Evolutionary conservation across 2,797 vertebrate species (phyloP), one percentile per base, ranked within the genome.

Genomic region (Peromyscus attwateri): DNA sequence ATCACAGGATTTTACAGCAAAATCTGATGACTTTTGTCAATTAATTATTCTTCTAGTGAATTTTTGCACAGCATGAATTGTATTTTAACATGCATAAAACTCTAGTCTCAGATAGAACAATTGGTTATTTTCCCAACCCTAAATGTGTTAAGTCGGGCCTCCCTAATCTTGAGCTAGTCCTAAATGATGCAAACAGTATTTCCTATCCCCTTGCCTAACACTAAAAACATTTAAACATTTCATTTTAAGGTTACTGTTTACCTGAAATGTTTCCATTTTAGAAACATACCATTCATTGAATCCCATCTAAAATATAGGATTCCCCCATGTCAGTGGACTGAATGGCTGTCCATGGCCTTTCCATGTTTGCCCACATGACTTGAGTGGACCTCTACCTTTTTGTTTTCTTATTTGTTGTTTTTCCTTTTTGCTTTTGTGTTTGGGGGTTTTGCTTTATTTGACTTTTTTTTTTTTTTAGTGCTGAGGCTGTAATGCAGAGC

Each of bases 181-280:
- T 96, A 92, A 94, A 73, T 85, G 89, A 93, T 88, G 52, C 16
- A 1, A 52, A 17, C 5, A 76, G 11, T 55, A 25, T 82, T 88
- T 96, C 16, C 62, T 43, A 93, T 73, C n/a, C 9, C 55, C 68
- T 93, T 77, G 60, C 14, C 40, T 85, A 89, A 87, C 8, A 88
- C 80, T 91, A 77, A 97, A 94, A 95, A 31, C 21, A n/a, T 85
- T 85, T 49, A 88, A 62, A 11, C n/a, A 23, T 66, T 73, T 79
- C 21, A 70, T 77, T 93, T 70, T 87, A 79, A 62, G 6, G 37
- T 62, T 57, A n/a, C 55, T 31, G 17, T 80, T 82, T 87, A 9
- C 21, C 70, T 85, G 52, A 31, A 37, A 57, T 81, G 84, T 73
- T 5, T 92, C 17, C 27, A 88, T 76, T 93, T 91, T 73, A 19